Conservation (phyloP, 2,888 invertebrate species). For the Sarcophaga carnaria region DNA sequence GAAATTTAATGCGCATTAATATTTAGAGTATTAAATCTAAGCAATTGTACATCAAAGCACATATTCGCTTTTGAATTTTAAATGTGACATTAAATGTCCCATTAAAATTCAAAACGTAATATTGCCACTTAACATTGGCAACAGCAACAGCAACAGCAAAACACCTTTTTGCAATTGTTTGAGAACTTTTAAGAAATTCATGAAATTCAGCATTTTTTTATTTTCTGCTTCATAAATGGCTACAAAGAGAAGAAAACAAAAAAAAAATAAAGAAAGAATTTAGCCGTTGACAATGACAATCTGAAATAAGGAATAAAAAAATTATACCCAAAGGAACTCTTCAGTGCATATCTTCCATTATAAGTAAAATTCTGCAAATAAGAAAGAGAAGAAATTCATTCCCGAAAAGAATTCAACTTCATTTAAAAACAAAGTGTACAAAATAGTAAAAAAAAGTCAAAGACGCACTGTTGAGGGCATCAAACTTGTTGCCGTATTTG, state of each 20-base stretch:
- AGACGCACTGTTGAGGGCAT: conserved; percentile 9
- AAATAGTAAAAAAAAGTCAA: conserved; percentile 23
- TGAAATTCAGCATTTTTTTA: conserved; percentile 67
- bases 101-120: conserved; percentile 68
- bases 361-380: conserved; percentile 54
- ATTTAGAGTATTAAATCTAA: conserved; percentile 31
- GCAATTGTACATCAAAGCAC: conserved; percentile 39
- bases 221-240: conserved; percentile 58
- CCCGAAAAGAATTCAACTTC: conserved; percentile 1
- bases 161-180: conserved; percentile 58
- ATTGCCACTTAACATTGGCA: conserved; percentile 35
- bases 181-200: conserved; percentile 73
- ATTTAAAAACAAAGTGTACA: conserved; percentile 18
- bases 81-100: conserved; percentile 57
- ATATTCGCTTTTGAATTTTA: conserved; percentile 43
- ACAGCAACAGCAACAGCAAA: conserved; percentile 10
- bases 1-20: conserved; percentile 29
- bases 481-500: conserved; percentile 1
- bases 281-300: no score
- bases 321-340: conserved; percentile 65
- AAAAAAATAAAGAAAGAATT: conserved; percentile 41
- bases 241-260: conserved; percentile 39
- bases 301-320: conserved; percentile 19
- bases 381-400: conserved; percentile 35
- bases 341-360: conserved; percentile 59